Base-by-base conservation (phyloP, 2,797 vertebrate genomes). In the Alauda arvensis region DNA sequence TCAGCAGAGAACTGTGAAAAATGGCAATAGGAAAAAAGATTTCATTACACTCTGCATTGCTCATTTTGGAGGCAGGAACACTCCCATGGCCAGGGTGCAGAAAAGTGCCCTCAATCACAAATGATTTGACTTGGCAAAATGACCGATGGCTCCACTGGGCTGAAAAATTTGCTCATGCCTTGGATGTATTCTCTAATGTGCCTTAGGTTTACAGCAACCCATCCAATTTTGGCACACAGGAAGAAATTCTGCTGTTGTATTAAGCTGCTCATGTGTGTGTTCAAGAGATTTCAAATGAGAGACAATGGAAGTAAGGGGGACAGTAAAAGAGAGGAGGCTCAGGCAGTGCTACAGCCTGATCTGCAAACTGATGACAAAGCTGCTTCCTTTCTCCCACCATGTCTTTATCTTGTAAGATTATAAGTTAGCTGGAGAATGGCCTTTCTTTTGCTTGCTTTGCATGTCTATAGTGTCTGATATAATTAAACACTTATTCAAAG, bases 401-500 rank as follows among this genome's bases (percentile, higher is more conserved):
- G 40, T 26, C 71, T 78, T 87, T 55, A 56, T 53, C 67, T 29
- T 40, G 11, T 25, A 26, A 67, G 72, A 78, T 34, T 53, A 1
- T 46, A 77, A 56, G 11, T 59, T 76, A 82, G 62, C 56, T 69
- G 48, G 66, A 72, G 65, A 80, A 72, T 7, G 67, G 83, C n/a
- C 76, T 91, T 87, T 89, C 62, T 87, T 80, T 24, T 28, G 20
- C 78, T 92, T 80, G 43, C 33, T 92, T 88, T 85, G 69, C 84
- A 77, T 83, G 72, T 91, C 86, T 68, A 77, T 68, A 66, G 78
- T 23, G 79, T 75, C 89, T 92, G 72, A 68, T 80, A 92, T 8
- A 86, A 91, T 77, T 83, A 84, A 72, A 85, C 53, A 61, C 63
- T 86, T 74, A 83, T 68, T 89, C 88, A 92, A 29, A 91, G n/a